phyloP scores from a whole-genome alignment of 2,888 invertebrate genomes.

The Plutella xylostella region DNA sequence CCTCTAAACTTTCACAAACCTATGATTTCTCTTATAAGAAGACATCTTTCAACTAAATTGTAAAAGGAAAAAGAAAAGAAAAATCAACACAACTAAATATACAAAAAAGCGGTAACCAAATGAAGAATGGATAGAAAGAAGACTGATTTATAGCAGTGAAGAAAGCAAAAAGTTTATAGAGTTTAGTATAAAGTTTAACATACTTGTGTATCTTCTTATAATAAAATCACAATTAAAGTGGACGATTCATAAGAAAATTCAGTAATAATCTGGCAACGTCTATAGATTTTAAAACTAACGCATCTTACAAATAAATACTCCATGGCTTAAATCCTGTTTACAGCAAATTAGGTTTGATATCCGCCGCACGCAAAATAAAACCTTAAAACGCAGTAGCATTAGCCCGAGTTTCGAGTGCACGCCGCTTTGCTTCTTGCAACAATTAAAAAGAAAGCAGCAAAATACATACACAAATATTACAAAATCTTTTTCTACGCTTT shows the following conservation, averaged over 20 bases:
- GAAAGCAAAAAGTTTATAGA: neutral
- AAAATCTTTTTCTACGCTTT: no score
- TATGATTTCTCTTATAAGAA: slow-evolving; percentile 31
- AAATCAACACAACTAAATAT: slow-evolving; percentile 18
- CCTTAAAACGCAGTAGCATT: slow-evolving; percentile 51
- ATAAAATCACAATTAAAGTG: slow-evolving; percentile 10
- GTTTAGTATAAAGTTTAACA: slow-evolving; percentile 13
- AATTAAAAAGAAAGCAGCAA: slow-evolving; percentile 58
- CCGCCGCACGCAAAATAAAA: slow-evolving; percentile 51
- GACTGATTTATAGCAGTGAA: slow-evolving; percentile 14
- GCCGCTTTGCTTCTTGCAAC: slow-evolving; percentile 25
- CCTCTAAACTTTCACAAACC: slow-evolving; percentile 24
- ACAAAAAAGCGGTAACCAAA: slow-evolving; percentile 1
- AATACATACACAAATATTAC: slow-evolving; percentile 56
- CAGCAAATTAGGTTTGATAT: slow-evolving; percentile 8
- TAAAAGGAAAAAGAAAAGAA: slow-evolving; percentile 25
- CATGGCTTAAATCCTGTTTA: neutral
- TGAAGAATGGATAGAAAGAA: slow-evolving; percentile 18
- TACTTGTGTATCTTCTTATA: slow-evolving; percentile 60
- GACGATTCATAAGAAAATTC: neutral
- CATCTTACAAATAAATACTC: no score
- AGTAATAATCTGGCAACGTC: no score
- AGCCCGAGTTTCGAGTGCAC: slow-evolving; percentile 14
- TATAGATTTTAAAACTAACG: no score
- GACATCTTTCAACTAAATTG: slow-evolving; percentile 29